phyloP scores from a whole-genome alignment of 2,888 invertebrate species.

The Drosophila mettleri region DNA sequence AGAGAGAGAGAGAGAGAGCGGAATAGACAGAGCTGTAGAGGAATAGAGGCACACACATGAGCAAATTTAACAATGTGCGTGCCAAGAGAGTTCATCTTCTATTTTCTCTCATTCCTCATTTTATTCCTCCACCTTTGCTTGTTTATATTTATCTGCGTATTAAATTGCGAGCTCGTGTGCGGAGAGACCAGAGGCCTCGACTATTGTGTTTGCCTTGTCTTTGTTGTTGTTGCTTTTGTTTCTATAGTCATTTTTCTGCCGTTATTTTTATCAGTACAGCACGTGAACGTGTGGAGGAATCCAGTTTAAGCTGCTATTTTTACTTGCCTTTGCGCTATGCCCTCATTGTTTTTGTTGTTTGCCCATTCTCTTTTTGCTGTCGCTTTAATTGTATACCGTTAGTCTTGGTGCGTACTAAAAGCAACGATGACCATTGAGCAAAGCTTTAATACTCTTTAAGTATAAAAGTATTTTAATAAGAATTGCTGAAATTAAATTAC shows the following conservation, averaged over 20 bases:
- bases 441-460: constrained; percentile 27
- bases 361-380: not conserved
- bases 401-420: constrained; percentile 36
- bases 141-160: constrained; percentile 77
- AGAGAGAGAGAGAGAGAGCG: not conserved
- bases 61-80: constrained; percentile 72
- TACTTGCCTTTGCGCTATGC: constrained; percentile 3
- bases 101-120: constrained; percentile 17
- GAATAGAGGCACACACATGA: constrained; percentile 25
- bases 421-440: constrained; percentile 3
- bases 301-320: constrained; percentile 41
- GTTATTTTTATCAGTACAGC: constrained; percentile 75
- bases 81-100: constrained; percentile 66
- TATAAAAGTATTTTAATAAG: no score
- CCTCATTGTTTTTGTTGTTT: constrained; percentile 1
- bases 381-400: constrained; percentile 66
- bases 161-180: constrained; percentile 76
- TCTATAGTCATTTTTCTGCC: constrained; percentile 73
- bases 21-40: not conserved
- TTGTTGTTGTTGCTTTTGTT: constrained; percentile 29
- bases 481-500: constrained; percentile 9
- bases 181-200: constrained; percentile 35
- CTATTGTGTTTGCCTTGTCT: constrained; percentile 46
- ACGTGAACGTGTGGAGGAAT: constrained; percentile 63
- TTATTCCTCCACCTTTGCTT: constrained; percentile 28